Evolutionary conservation across 2,888 invertebrate genomes (phyloP), one percentile per base, ranked within the genome.

Genomic region (Hofmannophila pseudospretella): DNA sequence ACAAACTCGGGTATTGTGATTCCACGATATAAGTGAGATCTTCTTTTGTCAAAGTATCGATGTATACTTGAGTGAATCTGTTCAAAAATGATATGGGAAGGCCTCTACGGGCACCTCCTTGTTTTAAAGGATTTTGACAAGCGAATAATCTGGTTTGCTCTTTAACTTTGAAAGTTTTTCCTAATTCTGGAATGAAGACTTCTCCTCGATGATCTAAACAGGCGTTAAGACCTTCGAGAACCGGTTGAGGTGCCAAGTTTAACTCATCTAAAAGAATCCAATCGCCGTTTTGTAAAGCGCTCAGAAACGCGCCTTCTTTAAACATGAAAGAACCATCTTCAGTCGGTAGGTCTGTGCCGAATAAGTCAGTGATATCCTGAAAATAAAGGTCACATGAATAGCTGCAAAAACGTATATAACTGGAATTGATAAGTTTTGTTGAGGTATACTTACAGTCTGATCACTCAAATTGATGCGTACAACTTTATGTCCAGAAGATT

Each of bases 251-350:
- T 0, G 99, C 99, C 46, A 99, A 88, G 88, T 99, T 99, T 48
- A 99, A 86, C 88, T 99, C 99, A 72, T 99, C 99, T 14, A 99
- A 85, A 11, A 99, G 88, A 52, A 99, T 94, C 99, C 99, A 99
- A 54, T 97, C 92, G 7, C 97, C 96, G 33, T 93, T 90, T 80
- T 96, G 96, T 12, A 99, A 87, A 0, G 99, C 99, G 40, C 92
- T 93, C 26, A 99, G 81, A 42, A 99, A 90, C 0, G 98, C 98
- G 0, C 99, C 99, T 81, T 99, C 98, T 58, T 95, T 91, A 95
- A 99, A 99, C 1, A 92, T 91, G 85, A 99, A 99, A 51, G 94
- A 91, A 0, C 98, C 98, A 38, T 96, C 95, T 81, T 98, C 97
- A 0, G 96, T 91, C 0, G 99, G 99, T 31, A 99, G 85, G 86